These are phyloP conservation scores for Dasypus novemcinctus DNA, from an alignment of 2,113 vertebrate genomes.

Conservation along the genomic window DNA sequence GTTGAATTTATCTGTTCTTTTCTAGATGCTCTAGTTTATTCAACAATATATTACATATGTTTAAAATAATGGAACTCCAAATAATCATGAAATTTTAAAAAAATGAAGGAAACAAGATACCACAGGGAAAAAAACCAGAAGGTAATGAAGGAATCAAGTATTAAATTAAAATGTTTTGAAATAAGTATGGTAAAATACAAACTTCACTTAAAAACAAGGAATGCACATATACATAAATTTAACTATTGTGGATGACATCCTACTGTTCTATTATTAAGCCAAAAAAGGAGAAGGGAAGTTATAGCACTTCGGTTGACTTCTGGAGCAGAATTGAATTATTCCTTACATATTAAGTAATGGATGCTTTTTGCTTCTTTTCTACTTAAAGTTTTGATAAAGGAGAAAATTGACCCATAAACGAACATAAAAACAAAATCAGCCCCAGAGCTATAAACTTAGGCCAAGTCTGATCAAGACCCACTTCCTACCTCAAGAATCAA, in stretches of 20 bases:
- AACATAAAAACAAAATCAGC: background rate
- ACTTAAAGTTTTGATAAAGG: background rate
- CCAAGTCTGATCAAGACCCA: background rate
- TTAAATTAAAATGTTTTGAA: slow-evolving; percentile 10
- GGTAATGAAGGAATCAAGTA: background rate
- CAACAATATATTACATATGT: background rate
- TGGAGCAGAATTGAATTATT: slow-evolving; percentile 5
- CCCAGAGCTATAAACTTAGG: background rate
- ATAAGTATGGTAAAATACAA: background rate
- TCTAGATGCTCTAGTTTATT: slow-evolving; percentile 32
- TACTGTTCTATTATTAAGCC: background rate
- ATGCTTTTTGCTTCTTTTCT: background rate
- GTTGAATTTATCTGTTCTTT: slow-evolving; percentile 1
- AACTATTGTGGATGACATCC: background rate
- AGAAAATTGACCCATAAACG: background rate
- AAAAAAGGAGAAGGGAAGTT: background rate
- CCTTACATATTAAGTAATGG: background rate
- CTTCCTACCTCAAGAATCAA: background rate
- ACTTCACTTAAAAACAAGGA: background rate
- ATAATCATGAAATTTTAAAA: background rate
- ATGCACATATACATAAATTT: background rate
- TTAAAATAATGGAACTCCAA: slow-evolving; percentile 43
- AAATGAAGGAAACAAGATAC: slow-evolving; percentile 20
- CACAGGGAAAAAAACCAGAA: background rate
- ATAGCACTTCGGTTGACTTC: background rate